Evolutionary conservation across 2,113 vertebrate species (phyloP).

Genomic region (Psephotus haematonotus): DNA sequence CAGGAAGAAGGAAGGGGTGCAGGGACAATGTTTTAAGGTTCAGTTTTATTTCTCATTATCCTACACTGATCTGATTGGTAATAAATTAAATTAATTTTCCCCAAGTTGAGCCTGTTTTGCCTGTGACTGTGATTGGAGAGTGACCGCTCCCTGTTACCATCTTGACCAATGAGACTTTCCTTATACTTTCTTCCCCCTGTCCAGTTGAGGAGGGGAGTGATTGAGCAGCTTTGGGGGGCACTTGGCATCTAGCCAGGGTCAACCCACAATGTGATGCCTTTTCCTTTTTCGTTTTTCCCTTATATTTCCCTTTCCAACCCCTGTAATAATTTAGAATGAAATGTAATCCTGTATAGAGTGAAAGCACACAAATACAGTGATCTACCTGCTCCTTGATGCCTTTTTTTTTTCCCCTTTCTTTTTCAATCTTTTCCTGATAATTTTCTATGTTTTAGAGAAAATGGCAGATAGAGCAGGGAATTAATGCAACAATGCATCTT

Average conservation of each 20-base stretch:
- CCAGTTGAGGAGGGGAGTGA: not conserved
- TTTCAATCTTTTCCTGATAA: not conserved
- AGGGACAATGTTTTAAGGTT: not conserved
- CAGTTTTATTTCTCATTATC: not conserved
- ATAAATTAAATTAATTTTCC: not conserved
- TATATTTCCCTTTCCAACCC: not conserved
- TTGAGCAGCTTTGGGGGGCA: not conserved
- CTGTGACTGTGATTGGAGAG: not conserved
- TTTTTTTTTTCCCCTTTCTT: not conserved
- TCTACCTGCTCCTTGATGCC: not conserved
- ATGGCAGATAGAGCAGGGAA: not conserved
- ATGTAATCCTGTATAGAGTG: slow-evolving; percentile 3
- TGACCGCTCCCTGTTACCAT: not conserved
- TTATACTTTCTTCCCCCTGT: not conserved
- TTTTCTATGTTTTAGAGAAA: slow-evolving; percentile 49
- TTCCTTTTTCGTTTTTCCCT: not conserved
- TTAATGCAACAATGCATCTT: slow-evolving; percentile 9
- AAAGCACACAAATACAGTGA: slow-evolving; percentile 36
- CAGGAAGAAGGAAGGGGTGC: not conserved
- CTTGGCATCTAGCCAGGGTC: not conserved
- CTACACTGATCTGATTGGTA: not conserved
- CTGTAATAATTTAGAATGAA: slow-evolving; percentile 19
- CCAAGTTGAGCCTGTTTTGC: not conserved
- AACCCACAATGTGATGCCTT: not conserved
- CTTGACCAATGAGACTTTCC: not conserved